Conservation (phyloP, 2,888 invertebrate genomes). For the Lymantria monacha region DNA sequence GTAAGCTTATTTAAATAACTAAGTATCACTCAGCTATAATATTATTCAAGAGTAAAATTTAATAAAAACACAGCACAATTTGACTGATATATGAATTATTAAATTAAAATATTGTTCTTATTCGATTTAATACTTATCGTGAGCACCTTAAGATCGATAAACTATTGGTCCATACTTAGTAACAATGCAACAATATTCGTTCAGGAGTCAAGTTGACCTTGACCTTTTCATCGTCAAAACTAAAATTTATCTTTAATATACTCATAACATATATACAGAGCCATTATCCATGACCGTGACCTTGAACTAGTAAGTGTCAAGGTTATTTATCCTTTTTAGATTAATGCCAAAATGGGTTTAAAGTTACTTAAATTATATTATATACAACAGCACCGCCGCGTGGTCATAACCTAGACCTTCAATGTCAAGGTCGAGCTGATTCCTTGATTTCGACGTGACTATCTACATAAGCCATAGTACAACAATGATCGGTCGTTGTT, state of each 20-base stretch:
- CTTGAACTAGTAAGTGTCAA: background rate
- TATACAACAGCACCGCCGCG: background rate
- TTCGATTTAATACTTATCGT: conserved; percentile 42
- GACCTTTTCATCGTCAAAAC: background rate
- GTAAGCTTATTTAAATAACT: conserved; percentile 37
- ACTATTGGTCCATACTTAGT: background rate
- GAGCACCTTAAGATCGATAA: conserved; percentile 33
- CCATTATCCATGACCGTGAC: background rate
- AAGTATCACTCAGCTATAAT: conserved; percentile 51
- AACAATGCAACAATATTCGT: background rate
- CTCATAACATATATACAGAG: background rate
- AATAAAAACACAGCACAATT: conserved; percentile 63
- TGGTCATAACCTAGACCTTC: background rate
- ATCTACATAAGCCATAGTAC: background rate
- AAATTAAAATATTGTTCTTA: conserved; percentile 34
- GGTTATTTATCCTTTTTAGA: background rate
- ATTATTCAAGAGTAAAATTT: conserved; percentile 55
- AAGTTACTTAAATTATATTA: background rate
- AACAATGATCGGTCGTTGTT: conserved; percentile 13
- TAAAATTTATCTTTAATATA: background rate
- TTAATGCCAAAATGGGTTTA: background rate
- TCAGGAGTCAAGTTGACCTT: conserved; percentile 2
- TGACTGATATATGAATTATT: conserved; percentile 44
- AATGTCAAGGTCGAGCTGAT: background rate
- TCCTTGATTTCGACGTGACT: background rate